A percentile compares a stretch with the other conserved stretches of the same genome.
Evolutionary conservation across 2,888 invertebrate genomes (phyloP).

Genomic region (Papilio protenor): DNA sequence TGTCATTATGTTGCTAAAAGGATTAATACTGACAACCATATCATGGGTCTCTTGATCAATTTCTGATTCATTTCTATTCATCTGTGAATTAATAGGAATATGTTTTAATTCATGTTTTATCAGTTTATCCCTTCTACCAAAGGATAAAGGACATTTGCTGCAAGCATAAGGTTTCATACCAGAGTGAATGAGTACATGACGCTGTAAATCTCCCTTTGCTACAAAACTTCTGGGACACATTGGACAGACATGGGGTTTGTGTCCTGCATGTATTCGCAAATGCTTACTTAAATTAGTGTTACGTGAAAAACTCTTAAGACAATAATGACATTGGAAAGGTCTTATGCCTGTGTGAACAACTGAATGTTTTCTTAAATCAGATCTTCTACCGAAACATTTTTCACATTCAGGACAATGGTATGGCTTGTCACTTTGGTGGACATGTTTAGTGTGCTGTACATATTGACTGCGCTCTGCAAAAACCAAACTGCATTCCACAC

Average conservation of each 20-base stretch:
- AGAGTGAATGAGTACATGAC: constrained; percentile 87
- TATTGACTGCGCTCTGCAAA: constrained; percentile 86
- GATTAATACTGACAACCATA: constrained; percentile 86
- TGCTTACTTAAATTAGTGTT: constrained; percentile 91
- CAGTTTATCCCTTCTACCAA: constrained; percentile 88
- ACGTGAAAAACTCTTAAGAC: constrained; percentile 89
- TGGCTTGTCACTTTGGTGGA: constrained; percentile 88
- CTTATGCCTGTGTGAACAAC: constrained; percentile 91
- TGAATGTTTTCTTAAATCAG: constrained; percentile 89
- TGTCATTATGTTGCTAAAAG: constrained; percentile 80
- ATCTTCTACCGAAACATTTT: constrained; percentile 88
- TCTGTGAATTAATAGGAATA: constrained; percentile 69
- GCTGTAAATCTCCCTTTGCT: constrained; percentile 86
- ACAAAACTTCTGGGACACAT: constrained; percentile 90
- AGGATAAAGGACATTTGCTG: constrained; percentile 86
- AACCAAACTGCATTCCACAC: constrained; percentile 84
- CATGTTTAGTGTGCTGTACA: constrained; percentile 87
- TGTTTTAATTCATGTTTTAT: constrained; percentile 87
- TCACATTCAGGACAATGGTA: constrained; percentile 88
- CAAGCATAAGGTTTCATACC: constrained; percentile 87
- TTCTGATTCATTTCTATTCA: constrained; percentile 60
- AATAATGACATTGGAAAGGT: constrained; percentile 89
- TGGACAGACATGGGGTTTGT: constrained; percentile 89
- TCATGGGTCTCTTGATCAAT: constrained; percentile 75
- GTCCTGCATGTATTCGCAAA: constrained; percentile 88